Percentiles rank a stretch among this genome's conserved stretches.
Evolutionary conservation across 2,113 vertebrate species (phyloP).

Genomic region (Oryzias celebensis): DNA sequence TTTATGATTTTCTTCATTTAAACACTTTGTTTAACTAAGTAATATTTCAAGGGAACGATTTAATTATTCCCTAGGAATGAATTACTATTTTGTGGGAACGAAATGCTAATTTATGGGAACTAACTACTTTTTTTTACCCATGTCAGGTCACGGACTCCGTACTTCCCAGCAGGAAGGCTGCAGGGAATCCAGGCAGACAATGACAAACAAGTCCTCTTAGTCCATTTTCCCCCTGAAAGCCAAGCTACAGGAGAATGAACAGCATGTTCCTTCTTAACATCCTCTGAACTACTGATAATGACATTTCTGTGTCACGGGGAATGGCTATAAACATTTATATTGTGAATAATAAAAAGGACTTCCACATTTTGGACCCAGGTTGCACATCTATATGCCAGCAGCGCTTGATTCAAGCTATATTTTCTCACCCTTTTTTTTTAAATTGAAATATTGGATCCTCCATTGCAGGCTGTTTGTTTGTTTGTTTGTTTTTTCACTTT

Average conservation of each 20-base stretch:
- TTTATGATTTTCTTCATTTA: too few relatives aligned
- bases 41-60: too few relatives aligned
- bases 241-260: conserved; percentile 47
- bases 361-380: neutral
- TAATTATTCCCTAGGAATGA: too few relatives aligned
- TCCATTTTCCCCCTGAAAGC: conserved; percentile 56
- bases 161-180: conserved; percentile 30
- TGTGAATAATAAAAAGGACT: conserved; percentile 5
- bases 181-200: conserved; percentile 43
- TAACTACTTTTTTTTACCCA: too few relatives aligned
- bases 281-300: conserved; percentile 52
- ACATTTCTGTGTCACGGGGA: conserved; percentile 41
- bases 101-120: too few relatives aligned
- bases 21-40: too few relatives aligned
- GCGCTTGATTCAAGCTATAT: too few relatives aligned
- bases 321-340: conserved; percentile 15
- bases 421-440: too few relatives aligned
- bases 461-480: neutral
- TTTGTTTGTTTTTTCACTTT: neutral
- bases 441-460: too few relatives aligned
- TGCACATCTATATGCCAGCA: neutral
- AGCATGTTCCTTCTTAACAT: conserved; percentile 54
- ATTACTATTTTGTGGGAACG: too few relatives aligned
- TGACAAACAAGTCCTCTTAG: conserved; percentile 50
- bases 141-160: neutral